Percentiles rank a stretch among this genome's conserved stretches.
Conservation (phyloP, 2,888 invertebrate species). For the Carpatolechia fugitivella region DNA sequence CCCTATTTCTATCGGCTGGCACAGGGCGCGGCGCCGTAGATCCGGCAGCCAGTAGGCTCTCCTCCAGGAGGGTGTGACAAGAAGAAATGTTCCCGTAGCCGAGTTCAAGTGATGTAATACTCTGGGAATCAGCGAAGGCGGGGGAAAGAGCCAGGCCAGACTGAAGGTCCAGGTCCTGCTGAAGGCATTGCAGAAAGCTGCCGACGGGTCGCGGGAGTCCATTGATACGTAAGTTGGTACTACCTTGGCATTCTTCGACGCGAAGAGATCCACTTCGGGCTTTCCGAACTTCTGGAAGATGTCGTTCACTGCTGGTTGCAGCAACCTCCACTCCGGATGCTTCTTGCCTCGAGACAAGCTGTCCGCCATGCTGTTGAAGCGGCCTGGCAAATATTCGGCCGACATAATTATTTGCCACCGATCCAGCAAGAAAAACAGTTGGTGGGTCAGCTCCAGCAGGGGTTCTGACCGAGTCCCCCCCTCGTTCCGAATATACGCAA, state of each 20-base stretch:
- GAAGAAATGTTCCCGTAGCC: neutral
- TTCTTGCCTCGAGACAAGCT: neutral
- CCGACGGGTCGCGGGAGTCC: neutral
- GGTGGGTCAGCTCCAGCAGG: neutral
- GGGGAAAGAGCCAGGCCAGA: neutral
- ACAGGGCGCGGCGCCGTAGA: neutral
- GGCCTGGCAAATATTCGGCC: neutral
- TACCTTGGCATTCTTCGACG: neutral
- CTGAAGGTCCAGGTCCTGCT: neutral
- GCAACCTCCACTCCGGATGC: neutral
- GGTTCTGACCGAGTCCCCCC: neutral
- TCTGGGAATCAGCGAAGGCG: neutral
- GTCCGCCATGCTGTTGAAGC: neutral
- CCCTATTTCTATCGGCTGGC: conserved; percentile 11
- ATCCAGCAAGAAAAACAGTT: neutral
- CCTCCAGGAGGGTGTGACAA: neutral
- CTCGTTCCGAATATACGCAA: neutral
- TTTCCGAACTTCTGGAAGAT: neutral
- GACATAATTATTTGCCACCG: neutral
- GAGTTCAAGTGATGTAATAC: neutral
- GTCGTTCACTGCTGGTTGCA: neutral
- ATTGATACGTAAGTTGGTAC: neutral
- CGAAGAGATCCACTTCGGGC: neutral
- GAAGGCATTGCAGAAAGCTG: neutral
- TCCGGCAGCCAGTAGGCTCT: conserved; percentile 9